A percentile compares a stretch with the other conserved stretches of the same genome.
Evolutionary conservation across 2,113 vertebrate genomes (phyloP).

Genomic region (Triplophysa dalaica): DNA sequence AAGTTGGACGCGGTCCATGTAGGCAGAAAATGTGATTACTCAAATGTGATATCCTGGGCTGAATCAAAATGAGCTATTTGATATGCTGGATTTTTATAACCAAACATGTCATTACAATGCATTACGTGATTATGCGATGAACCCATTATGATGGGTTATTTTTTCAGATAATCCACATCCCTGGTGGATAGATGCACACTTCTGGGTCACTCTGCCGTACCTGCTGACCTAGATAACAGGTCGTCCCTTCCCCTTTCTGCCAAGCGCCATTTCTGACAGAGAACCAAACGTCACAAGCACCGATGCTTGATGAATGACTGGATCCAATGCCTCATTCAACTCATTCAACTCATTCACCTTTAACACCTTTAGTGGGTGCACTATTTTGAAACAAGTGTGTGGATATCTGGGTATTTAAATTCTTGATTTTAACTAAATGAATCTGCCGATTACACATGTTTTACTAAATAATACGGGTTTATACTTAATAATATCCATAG

Average conservation of each 20-base stretch:
- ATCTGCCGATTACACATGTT: too few species aligned
- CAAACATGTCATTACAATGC: conserved; percentile 14
- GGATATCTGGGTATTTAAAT: background rate
- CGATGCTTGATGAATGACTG: conserved; percentile 18
- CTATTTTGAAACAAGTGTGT: background rate
- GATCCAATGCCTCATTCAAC: conserved; percentile 3
- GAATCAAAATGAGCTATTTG: conserved; percentile 9
- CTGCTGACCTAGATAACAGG: conserved; percentile 44
- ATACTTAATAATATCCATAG: too few species aligned
- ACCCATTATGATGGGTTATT: background rate
- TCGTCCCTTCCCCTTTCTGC: background rate
- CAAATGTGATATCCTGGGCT: conserved; percentile 23
- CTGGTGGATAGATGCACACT: conserved; percentile 18
- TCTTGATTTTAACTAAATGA: too few species aligned
- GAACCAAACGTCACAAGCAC: background rate
- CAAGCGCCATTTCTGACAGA: background rate
- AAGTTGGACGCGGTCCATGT: background rate
- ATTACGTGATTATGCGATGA: conserved; percentile 1
- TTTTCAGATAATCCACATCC: conserved; percentile 3
- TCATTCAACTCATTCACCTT: conserved; percentile 17
- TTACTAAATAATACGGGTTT: too few species aligned
- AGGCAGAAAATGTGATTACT: conserved; percentile 27
- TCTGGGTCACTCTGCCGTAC: conserved; percentile 6
- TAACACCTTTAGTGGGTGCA: background rate
- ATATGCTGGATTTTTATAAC: conserved; percentile 14